Evolutionary conservation across 2,113 vertebrate genomes (phyloP).

Genomic region (Microtus pennsylvanicus): DNA sequence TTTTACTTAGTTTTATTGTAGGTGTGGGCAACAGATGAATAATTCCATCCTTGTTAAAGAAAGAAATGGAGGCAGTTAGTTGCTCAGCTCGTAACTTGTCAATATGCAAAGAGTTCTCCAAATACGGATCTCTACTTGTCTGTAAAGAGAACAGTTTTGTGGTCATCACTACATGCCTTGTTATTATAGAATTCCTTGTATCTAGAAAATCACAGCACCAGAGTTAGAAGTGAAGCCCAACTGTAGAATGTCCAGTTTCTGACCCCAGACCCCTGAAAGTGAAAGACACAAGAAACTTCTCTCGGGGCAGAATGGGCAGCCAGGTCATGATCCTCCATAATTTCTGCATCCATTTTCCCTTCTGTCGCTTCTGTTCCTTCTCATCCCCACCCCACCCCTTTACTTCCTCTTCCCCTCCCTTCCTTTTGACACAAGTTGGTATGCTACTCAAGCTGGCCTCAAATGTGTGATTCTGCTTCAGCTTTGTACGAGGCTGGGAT

Average conservation of each 20-base stretch:
- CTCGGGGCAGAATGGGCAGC: background rate
- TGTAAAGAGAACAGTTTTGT: background rate
- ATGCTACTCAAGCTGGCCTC: background rate
- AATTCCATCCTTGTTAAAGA: constrained; percentile 49
- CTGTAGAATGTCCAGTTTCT: background rate
- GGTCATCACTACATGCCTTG: background rate
- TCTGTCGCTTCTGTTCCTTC: background rate
- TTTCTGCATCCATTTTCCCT: too few relatives aligned
- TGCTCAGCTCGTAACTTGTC: constrained; percentile 21
- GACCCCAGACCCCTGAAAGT: background rate
- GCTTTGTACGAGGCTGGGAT: background rate
- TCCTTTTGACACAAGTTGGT: background rate
- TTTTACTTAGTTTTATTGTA: constrained; percentile 54
- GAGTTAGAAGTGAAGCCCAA: background rate
- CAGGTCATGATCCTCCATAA: background rate
- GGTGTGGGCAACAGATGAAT: background rate
- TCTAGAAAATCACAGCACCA: background rate
- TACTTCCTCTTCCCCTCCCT: background rate
- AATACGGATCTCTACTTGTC: background rate
- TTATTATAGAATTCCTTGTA: background rate
- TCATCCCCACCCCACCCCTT: background rate
- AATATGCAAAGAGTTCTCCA: background rate
- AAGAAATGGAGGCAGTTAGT: background rate
- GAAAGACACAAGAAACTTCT: background rate
- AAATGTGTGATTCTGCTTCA: background rate